Base-by-base conservation (phyloP, 1,140 invertebrate genomes). In the Scaptomyza graminum region DNA sequence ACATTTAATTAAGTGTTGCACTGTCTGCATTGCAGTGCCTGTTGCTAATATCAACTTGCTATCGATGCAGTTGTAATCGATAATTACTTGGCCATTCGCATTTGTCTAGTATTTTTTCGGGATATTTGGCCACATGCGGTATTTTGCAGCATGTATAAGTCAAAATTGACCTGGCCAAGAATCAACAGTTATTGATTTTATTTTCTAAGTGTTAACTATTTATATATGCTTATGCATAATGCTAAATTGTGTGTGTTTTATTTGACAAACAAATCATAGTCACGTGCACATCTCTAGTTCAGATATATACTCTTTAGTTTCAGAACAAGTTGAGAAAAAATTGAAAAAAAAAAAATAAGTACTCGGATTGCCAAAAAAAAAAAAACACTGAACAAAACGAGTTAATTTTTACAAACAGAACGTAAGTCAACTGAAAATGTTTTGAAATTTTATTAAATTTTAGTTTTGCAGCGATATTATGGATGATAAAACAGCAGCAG, bases 211-310 rank as follows among this genome's bases (percentile, higher is more conserved):
- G 13, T 44, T 9, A 7, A 46, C 18, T 34, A 7, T 46, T 15
- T 25, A 18, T 46, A 18, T 46, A 18, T 46, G 8, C 15, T 18
- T 46, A 46, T 8, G 37, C 37, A 41, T 41, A n/a, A 6, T n/a
- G 12, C 18, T 41, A 12, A 41, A n/a, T 41, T 41, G n/a, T 41
- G 54, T 37, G 16, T 39, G 28, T 54, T 6, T 11, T 13, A 31
- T 15, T 18, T 11, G 39, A 55, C 43, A 37, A 50, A 67, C 46
- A 68, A 52, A 46, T 25, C 11, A 4, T 15, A 61, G 28, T 34
- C 65, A 63, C 66, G 66, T 39, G 31, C 7, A 9, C 61, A 70
- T 41, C 67, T 65, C 67, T 70, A 64, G 52, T 51, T 57, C 51
- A 55, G 47, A 28, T 31, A 31, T 31, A 22, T 22, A 22, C 18